These are phyloP conservation scores for Erebia aethiops DNA, from an alignment of 2,888 invertebrate genomes.

Conservation along the genomic window DNA sequence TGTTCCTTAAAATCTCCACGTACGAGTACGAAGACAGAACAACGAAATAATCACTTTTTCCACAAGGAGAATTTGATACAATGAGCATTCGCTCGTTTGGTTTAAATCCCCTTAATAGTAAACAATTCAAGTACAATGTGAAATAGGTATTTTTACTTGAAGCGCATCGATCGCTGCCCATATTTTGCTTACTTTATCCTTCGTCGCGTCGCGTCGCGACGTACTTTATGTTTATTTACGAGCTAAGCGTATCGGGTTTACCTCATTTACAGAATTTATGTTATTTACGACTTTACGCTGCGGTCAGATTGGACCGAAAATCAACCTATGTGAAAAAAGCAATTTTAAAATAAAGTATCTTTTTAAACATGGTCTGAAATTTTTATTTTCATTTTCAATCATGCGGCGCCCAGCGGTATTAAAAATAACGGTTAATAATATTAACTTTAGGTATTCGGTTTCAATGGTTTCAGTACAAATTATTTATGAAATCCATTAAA, in stretches of 20 bases:
- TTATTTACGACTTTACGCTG: slow-evolving; percentile 23
- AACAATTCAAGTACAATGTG: background rate
- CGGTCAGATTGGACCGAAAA: slow-evolving; percentile 19
- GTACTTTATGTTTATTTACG: slow-evolving; percentile 26
- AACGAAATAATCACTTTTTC: no score
- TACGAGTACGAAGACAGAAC: no score
- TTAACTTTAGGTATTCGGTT: background rate
- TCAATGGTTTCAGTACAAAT: background rate
- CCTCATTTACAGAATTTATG: slow-evolving; percentile 25
- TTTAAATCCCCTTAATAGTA: background rate
- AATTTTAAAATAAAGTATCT: slow-evolving; percentile 4
- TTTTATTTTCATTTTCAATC: background rate
- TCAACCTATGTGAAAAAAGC: background rate
- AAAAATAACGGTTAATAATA: background rate
- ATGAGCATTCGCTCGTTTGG: no score
- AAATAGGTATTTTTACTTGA: background rate
- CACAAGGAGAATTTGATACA: no score
- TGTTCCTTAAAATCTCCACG: no score
- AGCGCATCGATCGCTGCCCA: background rate
- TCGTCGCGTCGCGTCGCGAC: background rate
- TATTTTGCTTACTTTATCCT: slow-evolving; percentile 11
- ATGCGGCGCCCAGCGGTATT: background rate
- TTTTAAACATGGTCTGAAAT: background rate
- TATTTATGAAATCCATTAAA: background rate
- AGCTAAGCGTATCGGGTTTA: slow-evolving; percentile 18